Base-by-base conservation (phyloP, 1,140 invertebrate genomes). In the Drosophila eugracilis region DNA sequence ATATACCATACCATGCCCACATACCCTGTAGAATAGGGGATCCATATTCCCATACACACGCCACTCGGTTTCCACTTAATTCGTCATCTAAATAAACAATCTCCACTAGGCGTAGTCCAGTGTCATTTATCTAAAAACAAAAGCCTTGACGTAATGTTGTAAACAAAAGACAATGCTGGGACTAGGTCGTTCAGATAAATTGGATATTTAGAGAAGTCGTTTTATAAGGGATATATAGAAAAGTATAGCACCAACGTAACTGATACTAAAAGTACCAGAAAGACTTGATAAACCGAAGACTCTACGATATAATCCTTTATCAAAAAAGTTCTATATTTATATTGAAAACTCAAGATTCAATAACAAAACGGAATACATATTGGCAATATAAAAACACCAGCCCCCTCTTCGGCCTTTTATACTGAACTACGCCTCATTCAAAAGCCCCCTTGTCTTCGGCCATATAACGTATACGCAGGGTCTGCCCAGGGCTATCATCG, bases 381-480 rank as follows among this genome's bases (percentile, higher is more conserved):
- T n/a, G n/a, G n/a, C n/a, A 12, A 32, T 12, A 32, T 14, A 15
- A 10, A 17, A 3, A 12, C 2, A 15, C 0, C 19, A 30, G 3
- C 10, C 34, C 52, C 24, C 9, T 21, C 6, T 30, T 2, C 10
- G 10, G 4, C 7, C 21, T 15, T 15, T 0, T 15, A 4, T 12
- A 24, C 5, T 2, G 1, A 36, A 34, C 54, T 21, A 36, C 54
- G 41, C 5, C 21, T 17, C 59, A 21, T n/a, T 39, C 17, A 1
- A n/a, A 24, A 30, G n/a, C n/a, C 41, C 34, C 53, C 60, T 76
- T 84, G 65, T 55, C 62, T 50, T 34, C 1, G 19, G 9, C 30
- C 70, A 85, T 85, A 84, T 79, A 63, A 55, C 36, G 67, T 37
- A 84, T 85, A 85, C 76, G 80, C 81, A 55, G 54, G 45, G 67